Evolutionary conservation across 2,113 vertebrate species (phyloP).

Genomic region (Etheostoma spectabile): DNA sequence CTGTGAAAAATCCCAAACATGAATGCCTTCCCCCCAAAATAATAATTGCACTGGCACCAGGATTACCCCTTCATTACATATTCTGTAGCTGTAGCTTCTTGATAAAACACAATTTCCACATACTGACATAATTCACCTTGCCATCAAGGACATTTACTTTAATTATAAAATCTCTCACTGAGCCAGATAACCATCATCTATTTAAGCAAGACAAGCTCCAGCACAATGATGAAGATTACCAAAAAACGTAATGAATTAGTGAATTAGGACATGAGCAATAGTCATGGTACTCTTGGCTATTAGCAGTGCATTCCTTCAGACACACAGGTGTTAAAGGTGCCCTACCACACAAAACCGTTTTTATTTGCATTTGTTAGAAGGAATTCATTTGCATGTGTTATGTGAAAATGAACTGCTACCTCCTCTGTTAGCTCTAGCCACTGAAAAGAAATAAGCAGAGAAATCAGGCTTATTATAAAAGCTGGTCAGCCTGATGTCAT

Average conservation of each 20-base stretch:
- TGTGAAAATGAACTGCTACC: no score
- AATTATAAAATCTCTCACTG: constrained; percentile 63
- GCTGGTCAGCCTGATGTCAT: no score
- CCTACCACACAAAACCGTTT: no score
- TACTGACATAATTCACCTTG: constrained; percentile 51
- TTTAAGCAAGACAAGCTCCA: constrained; percentile 49
- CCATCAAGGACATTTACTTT: constrained; percentile 60
- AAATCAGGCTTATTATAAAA: no score
- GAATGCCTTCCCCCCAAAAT: neutral
- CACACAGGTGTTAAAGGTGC: constrained; percentile 5
- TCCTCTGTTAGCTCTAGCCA: no score
- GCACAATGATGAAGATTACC: constrained; percentile 21
- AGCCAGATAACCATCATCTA: constrained; percentile 63
- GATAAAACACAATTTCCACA: constrained; percentile 23
- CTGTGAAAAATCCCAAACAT: neutral
- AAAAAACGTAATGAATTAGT: constrained; percentile 7
- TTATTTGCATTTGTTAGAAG: no score
- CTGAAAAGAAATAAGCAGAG: no score
- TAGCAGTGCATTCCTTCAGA: neutral
- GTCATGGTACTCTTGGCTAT: neutral
- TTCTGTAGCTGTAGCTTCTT: constrained; percentile 21
- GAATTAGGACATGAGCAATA: neutral
- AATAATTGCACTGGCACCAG: neutral
- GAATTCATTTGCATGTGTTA: no score
- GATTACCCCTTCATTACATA: constrained; percentile 16